Evolutionary conservation across 2,888 invertebrate genomes (phyloP).

Genomic region (Leistus spinibarbis): DNA sequence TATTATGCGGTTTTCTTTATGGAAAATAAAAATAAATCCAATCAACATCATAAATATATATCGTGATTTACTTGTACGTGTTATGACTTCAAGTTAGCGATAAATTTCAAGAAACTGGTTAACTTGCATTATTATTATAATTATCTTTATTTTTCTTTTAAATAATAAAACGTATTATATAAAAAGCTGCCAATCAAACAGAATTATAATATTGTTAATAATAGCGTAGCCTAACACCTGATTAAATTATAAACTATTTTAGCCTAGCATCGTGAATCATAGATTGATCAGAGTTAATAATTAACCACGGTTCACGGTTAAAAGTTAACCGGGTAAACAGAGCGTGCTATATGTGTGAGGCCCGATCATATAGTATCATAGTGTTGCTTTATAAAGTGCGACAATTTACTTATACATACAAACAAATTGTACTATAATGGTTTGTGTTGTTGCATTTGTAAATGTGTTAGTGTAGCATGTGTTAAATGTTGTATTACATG

Average conservation of each 20-base stretch:
- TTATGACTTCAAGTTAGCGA: no score
- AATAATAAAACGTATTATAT: not conserved
- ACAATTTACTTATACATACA: not conserved
- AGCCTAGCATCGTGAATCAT: constrained; percentile 14
- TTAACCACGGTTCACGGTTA: not conserved
- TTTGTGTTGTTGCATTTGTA: constrained; percentile 9
- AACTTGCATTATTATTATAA: no score
- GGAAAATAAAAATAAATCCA: no score
- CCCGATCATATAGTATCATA: not conserved
- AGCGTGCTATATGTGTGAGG: constrained; percentile 15
- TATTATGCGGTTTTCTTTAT: no score
- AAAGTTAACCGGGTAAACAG: constrained; percentile 23
- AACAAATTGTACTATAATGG: not conserved
- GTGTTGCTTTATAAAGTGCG: not conserved
- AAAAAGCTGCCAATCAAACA: not conserved
- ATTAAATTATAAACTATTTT: constrained; percentile 15
- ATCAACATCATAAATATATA: no score
- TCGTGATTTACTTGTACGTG: no score
- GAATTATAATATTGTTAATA: not conserved
- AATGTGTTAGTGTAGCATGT: not conserved
- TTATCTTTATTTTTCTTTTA: not conserved
- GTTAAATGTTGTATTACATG: constrained; percentile 10
- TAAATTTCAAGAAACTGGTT: no score
- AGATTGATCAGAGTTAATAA: not conserved
- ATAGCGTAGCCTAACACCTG: not conserved